Evolutionary conservation across 2,113 vertebrate species (phyloP).

Genomic region (Carassius auratus): DNA sequence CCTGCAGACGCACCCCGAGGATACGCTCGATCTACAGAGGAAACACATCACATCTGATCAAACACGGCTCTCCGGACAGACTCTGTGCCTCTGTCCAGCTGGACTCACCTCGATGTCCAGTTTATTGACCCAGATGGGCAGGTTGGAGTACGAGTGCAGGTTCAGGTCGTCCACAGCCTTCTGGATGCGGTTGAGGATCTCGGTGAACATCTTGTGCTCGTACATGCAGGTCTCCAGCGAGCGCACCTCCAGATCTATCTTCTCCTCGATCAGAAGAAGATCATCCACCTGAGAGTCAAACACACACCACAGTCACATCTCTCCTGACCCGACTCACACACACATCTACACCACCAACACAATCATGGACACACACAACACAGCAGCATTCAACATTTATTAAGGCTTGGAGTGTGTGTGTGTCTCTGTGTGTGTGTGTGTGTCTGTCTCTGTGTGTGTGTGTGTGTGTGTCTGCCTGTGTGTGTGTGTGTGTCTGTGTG

Average conservation of each 20-base stretch:
- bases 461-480: background rate
- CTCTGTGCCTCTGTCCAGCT: background rate
- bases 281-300: constrained; percentile 87
- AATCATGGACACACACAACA: background rate
- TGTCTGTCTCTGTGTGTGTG: background rate
- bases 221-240: constrained; percentile 97
- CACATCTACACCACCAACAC: background rate
- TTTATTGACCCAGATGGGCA: constrained; percentile 99
- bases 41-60: background rate
- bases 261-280: constrained; percentile 95
- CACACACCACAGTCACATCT: background rate
- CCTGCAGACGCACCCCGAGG: constrained; percentile 93
- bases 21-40: constrained; percentile 90
- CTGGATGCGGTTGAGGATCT: constrained; percentile 94
- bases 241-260: constrained; percentile 96
- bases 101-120: constrained; percentile 91
- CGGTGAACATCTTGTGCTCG: constrained; percentile 92
- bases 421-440: background rate
- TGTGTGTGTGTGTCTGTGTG: background rate
- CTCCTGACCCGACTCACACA: background rate
- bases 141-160: constrained; percentile 96
- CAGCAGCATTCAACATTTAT: no score
- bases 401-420: no score
- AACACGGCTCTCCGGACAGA: background rate
- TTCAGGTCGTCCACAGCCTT: constrained; percentile 98